Base-by-base conservation (phyloP, 2,888 invertebrate species). In the Temnothorax rugatulus region DNA sequence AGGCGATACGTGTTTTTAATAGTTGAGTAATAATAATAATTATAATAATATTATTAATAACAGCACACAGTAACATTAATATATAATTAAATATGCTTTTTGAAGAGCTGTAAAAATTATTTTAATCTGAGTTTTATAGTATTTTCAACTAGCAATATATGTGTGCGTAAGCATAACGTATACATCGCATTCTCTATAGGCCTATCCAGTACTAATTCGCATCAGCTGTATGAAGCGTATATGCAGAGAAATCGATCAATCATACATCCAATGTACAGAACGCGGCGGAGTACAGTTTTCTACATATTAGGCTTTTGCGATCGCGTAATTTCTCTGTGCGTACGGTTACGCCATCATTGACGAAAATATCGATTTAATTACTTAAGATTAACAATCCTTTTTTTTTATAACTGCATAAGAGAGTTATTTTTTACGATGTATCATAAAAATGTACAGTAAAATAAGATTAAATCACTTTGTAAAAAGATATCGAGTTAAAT, bases 121-220 rank as follows among this genome's bases (percentile, higher is more conserved):
- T 87, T 68, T 76, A 68, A 68, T 77, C 77, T 44, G 29, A 59
- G 59, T 71, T 68, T 79, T 77, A 68, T 83, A 83, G 76, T 84
- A 68, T 84, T 88, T 86, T 85, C 63, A 88, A 89, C 82, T 90
- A 90, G 89, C 87, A 88, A 89, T 89, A 90, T 75, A 83, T 74
- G 61, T 77, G 61, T 77, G 57, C 34, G 79, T 71, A 87, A 81
- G 47, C 18, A 73, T 73, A 73, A 84, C 34, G 83, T 83, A 87
- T 83, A 87, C 86, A 89, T 87, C 66, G 87, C 85, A 66, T 88
- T 88, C 61, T 89, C 64, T 87, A 82, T 73, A 85, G 15, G 52
- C 25, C 52, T 61, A 81, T 89, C 57, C 69, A 74, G 29, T 50
- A 84, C 38, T 77, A 66, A 66, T 76, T 15, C n/a, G 34, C 8